Evolutionary conservation across 2,888 invertebrate genomes (phyloP).

Genomic region (Tiliacea aurago): DNA sequence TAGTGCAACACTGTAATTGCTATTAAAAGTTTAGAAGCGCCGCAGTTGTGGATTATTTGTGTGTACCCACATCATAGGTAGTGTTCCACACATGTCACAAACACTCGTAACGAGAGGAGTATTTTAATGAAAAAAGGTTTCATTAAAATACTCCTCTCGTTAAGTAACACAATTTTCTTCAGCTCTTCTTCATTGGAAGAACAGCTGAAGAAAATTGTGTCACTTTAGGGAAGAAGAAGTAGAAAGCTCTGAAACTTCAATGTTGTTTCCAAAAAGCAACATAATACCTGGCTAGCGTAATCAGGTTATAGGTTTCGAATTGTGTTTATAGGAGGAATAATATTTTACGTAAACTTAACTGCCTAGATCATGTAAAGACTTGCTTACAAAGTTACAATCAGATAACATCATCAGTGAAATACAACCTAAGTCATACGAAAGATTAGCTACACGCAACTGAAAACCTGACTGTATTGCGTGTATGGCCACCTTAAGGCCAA

Average conservation of each 20-base stretch:
- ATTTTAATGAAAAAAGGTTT: no score
- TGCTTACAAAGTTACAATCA: conserved; percentile 17
- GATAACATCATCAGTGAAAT: conserved; percentile 30
- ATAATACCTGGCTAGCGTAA: not conserved
- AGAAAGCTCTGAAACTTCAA: not conserved
- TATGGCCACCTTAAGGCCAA: conserved; percentile 5
- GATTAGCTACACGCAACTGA: conserved; percentile 40
- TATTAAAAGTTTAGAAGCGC: conserved; percentile 51
- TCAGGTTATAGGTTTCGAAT: not conserved
- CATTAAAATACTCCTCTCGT: no score
- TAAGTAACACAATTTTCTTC: no score
- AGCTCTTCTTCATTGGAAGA: no score
- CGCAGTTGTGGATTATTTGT: conserved; percentile 7
- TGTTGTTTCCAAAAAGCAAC: not conserved
- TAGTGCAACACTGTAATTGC: conserved; percentile 40
- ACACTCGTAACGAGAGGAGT: not conserved
- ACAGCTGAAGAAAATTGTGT: not conserved
- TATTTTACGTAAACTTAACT: not conserved
- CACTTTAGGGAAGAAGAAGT: not conserved
- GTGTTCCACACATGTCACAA: conserved; percentile 8
- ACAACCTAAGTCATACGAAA: conserved; percentile 21
- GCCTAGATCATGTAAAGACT: conserved; percentile 5
- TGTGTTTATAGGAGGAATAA: not conserved
- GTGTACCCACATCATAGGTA: not conserved
- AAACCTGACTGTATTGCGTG: conserved; percentile 29